phyloP scores from a whole-genome alignment of 2,888 invertebrate species.

The Agonopterix arenella region DNA sequence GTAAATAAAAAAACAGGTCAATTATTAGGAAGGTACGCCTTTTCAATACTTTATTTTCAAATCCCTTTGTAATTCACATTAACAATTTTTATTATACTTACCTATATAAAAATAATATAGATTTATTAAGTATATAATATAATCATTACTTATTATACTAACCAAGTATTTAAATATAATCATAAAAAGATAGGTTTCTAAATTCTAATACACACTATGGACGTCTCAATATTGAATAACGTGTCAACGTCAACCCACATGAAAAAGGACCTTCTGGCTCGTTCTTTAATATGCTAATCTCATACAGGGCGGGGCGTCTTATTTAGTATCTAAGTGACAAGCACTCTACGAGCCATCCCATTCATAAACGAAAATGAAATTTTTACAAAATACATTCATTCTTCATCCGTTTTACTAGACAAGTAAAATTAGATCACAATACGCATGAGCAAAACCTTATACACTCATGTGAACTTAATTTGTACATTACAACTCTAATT shows the following conservation, averaged over 20 bases:
- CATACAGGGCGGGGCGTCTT: no score
- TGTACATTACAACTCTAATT: slow-evolving; percentile 59
- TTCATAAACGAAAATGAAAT: slow-evolving; percentile 24
- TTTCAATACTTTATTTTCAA: slow-evolving; percentile 17
- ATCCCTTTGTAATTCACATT: slow-evolving; percentile 17
- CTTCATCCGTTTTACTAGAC: slow-evolving; percentile 11
- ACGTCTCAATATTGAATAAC: no score
- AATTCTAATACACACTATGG: no score
- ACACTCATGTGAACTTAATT: slow-evolving; percentile 60
- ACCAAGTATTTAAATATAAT: no score
- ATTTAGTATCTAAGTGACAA: no score
- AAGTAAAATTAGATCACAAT: slow-evolving; percentile 54
- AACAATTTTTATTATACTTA: slow-evolving; percentile 11
- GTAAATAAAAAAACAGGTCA: not conserved
- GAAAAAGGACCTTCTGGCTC: no score
- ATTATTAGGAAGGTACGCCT: slow-evolving; percentile 1
- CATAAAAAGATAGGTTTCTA: no score
- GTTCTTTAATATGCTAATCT: no score
- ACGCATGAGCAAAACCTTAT: slow-evolving; percentile 44
- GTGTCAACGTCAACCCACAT: no score
- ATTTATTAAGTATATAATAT: no score
- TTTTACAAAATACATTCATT: slow-evolving; percentile 16
- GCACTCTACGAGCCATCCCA: slow-evolving; percentile 2
- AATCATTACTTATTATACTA: no score
- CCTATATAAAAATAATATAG: not conserved